phyloP scores from a whole-genome alignment of 2,113 vertebrate genomes.

The Porphyrio hochstetteri region DNA sequence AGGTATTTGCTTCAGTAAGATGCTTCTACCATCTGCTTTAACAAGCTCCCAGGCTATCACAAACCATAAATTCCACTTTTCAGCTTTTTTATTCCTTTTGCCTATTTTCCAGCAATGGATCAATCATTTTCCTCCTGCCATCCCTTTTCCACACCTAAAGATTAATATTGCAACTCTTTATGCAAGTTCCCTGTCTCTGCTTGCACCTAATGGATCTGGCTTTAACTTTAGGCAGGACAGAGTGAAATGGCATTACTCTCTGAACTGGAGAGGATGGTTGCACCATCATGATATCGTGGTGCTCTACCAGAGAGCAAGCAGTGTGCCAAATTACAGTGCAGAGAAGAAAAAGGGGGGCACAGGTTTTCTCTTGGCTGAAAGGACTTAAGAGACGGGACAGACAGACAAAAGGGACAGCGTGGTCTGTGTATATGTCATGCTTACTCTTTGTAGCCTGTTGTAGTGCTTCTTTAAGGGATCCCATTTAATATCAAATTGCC shows the following conservation, averaged over 20 bases:
- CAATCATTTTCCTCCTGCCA: not conserved
- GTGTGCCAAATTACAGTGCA: not conserved
- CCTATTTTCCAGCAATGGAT: fast-evolving
- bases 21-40: constrained; percentile 19
- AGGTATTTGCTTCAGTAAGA: constrained; percentile 5
- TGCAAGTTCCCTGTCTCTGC: not conserved
- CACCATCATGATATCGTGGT: fast-evolving
- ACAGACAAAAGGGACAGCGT: not conserved
- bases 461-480: not conserved
- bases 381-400: not conserved
- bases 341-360: not conserved
- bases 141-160: not conserved
- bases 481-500: not conserved
- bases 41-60: not conserved
- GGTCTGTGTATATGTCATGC: not conserved
- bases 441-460: not conserved
- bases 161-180: not conserved
- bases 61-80: not conserved
- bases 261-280: not conserved
- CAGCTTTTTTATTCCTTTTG: not conserved
- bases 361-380: not conserved
- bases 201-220: not conserved
- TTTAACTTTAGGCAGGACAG: not conserved
- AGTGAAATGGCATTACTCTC: not conserved
- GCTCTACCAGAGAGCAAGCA: not conserved